Evolutionary conservation across 2,888 invertebrate species (phyloP).

Genomic region (Dermolepida albohirtum): DNA sequence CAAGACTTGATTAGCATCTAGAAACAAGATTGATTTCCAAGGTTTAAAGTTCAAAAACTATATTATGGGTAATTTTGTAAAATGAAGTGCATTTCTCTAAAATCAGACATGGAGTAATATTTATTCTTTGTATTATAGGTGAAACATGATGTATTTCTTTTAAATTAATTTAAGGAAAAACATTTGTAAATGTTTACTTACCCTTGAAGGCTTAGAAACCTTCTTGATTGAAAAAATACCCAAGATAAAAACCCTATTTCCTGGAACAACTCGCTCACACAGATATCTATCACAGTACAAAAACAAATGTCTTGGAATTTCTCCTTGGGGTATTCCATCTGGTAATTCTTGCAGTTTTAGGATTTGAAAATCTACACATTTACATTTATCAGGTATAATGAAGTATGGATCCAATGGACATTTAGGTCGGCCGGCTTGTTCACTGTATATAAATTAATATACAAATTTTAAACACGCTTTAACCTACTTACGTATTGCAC

Average conservation of each 20-base stretch:
- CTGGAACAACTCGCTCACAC: conserved; percentile 96
- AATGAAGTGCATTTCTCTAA: too few relatives aligned
- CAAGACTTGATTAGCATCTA: too few relatives aligned
- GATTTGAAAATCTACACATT: conserved; percentile 97
- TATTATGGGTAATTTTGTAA: too few relatives aligned
- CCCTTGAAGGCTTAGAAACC: conserved; percentile 72
- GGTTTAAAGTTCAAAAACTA: too few relatives aligned
- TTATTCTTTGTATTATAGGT: not conserved
- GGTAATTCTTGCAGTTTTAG: conserved; percentile 97
- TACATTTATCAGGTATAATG: conserved; percentile 97
- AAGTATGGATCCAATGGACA: conserved; percentile 98
- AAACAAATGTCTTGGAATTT: conserved; percentile 96
- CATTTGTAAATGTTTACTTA: conserved; percentile 55
- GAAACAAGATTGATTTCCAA: too few relatives aligned
- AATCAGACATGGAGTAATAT: too few relatives aligned
- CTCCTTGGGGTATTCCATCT: conserved; percentile 95
- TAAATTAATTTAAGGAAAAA: not conserved
- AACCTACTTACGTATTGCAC: conserved; percentile 84
- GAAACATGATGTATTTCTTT: not conserved
- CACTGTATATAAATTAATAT: conserved; percentile 68
- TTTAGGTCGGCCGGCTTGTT: conserved; percentile 91
- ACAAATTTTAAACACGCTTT: not conserved
- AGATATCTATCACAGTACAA: conserved; percentile 94
- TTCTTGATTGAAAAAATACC: conserved; percentile 98
- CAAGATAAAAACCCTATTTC: conserved; percentile 91